Conservation (phyloP, 2,113 vertebrate genomes). For the Alethe castanea region DNA sequence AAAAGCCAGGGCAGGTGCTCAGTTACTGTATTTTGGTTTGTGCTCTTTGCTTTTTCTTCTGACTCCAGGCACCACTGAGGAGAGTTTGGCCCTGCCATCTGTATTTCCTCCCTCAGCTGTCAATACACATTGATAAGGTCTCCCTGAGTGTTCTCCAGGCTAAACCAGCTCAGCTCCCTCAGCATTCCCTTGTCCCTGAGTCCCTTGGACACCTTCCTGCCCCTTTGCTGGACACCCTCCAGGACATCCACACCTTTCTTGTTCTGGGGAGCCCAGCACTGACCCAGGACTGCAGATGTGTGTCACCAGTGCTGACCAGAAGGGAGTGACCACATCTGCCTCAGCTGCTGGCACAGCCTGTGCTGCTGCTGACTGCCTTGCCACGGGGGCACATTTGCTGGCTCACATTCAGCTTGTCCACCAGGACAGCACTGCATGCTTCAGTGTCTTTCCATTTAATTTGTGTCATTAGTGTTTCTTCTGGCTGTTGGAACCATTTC, state of each 20-base stretch:
- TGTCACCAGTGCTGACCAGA: background rate
- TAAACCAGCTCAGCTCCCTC: background rate
- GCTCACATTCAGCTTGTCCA: background rate
- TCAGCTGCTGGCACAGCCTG: background rate
- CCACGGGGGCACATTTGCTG: background rate
- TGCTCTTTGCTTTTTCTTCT: background rate
- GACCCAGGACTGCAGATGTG: background rate
- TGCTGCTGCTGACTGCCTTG: background rate
- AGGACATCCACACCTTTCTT: fast-evolving
- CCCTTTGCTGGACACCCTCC: background rate
- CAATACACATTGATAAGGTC: fast-evolving
- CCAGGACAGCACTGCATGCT: background rate
- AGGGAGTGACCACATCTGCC: background rate
- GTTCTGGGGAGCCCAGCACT: background rate
- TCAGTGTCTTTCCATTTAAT: background rate
- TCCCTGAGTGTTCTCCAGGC: background rate
- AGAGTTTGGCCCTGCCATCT: background rate
- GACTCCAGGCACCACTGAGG: background rate
- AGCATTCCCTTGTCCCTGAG: background rate
- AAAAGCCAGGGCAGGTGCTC: background rate
- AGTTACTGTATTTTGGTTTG: background rate
- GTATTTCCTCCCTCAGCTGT: background rate
- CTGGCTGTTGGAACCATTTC: background rate
- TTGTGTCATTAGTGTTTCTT: background rate
- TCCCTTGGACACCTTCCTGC: background rate